A percentile compares a stretch with the other conserved stretches of the same genome.
Conservation (phyloP, 2,113 vertebrate species). For the Rhineura floridana region DNA sequence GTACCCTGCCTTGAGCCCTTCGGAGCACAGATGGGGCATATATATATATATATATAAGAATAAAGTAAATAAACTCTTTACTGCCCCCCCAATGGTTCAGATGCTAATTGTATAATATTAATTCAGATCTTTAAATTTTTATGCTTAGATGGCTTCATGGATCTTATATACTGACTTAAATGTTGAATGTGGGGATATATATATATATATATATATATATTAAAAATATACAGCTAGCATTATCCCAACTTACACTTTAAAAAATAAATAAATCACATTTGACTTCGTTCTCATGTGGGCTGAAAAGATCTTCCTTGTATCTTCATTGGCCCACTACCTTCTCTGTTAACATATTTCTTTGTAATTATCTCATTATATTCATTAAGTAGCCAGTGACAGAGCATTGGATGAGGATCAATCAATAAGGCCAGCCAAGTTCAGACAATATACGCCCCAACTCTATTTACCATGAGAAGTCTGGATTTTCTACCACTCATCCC, state of each 20-base stretch:
- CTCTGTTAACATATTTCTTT: slow-evolving; percentile 61
- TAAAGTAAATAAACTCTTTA: not conserved
- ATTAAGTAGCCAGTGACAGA: slow-evolving; percentile 62
- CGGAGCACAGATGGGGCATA: not conserved
- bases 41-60: not conserved
- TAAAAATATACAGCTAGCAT: no score
- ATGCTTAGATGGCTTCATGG: not conserved
- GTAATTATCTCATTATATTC: slow-evolving; percentile 57
- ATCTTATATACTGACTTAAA: not conserved
- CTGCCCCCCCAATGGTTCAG: not conserved
- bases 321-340: slow-evolving; percentile 3
- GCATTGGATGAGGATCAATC: slow-evolving; percentile 46
- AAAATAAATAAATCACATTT: no score
- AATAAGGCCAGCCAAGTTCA: slow-evolving; percentile 66
- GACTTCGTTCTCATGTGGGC: no score
- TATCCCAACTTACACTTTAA: no score
- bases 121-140: not conserved
- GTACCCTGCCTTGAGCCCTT: not conserved
- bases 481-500: no score
- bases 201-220: no score
- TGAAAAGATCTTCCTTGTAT: no score
- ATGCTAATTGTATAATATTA: not conserved
- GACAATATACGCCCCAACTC: not conserved
- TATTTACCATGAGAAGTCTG: no score
- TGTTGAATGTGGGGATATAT: not conserved